Conservation (phyloP, 1,140 invertebrate genomes). For the Lanistes nyassanus region DNA sequence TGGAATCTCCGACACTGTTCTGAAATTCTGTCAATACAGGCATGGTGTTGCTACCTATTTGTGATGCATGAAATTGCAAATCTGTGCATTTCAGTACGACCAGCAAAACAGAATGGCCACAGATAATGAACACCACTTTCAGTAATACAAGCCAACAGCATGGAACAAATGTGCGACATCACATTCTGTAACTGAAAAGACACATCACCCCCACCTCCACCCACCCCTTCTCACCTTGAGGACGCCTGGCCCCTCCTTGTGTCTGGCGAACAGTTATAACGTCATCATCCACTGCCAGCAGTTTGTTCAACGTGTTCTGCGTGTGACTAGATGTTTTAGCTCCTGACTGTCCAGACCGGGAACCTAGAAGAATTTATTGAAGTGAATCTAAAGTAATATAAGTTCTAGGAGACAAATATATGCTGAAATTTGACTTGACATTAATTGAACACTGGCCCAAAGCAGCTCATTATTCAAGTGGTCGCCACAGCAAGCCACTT, state of each 20-base stretch:
- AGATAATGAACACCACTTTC: no score
- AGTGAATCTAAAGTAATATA: background rate
- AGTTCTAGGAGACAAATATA: background rate
- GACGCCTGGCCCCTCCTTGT: background rate
- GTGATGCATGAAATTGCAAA: no score
- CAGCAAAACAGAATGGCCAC: no score
- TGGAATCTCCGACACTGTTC: no score
- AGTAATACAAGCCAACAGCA: no score
- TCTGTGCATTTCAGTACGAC: no score
- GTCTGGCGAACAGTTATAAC: background rate
- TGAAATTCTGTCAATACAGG: no score
- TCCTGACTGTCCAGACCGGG: constrained; percentile 2
- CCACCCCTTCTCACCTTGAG: background rate
- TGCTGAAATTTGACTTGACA: background rate
- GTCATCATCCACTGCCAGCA: constrained; percentile 21
- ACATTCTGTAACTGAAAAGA: no score
- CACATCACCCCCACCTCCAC: no score
- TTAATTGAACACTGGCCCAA: background rate
- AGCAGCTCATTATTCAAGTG: background rate
- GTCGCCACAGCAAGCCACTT: no score
- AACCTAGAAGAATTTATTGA: background rate
- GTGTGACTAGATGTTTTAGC: constrained; percentile 3
- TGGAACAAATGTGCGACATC: no score
- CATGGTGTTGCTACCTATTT: no score
- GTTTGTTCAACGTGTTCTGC: constrained; percentile 31